These are phyloP conservation scores for Tinea pellionella DNA, from an alignment of 2,888 invertebrate genomes.

Conservation along the genomic window DNA sequence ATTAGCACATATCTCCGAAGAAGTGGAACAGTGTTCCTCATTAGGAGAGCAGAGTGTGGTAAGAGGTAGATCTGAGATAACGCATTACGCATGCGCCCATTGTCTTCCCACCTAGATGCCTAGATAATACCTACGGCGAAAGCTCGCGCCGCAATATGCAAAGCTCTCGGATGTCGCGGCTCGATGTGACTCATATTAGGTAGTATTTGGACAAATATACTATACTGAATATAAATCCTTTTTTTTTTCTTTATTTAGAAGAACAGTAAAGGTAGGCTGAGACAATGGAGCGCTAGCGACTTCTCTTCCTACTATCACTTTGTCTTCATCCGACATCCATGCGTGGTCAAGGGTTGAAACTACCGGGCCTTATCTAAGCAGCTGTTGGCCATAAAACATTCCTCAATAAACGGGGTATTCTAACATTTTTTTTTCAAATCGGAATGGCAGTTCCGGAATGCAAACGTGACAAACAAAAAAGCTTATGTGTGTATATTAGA, in stretches of 20 bases:
- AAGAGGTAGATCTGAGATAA: slow-evolving; percentile 62
- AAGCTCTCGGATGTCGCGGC: slow-evolving; percentile 37
- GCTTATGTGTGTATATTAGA: no score
- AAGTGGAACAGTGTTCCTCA: slow-evolving; percentile 51
- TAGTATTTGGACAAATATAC: slow-evolving; percentile 17
- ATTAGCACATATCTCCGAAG: slow-evolving; percentile 24
- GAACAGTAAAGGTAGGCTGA: no score
- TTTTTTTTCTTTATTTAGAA: not conserved
- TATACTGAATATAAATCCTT: not conserved
- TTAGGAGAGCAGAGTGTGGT: slow-evolving; percentile 60
- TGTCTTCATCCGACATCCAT: no score
- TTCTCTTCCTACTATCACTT: no score
- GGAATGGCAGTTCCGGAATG: no score
- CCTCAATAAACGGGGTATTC: no score
- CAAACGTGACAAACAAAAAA: no score
- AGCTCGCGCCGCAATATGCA: slow-evolving; percentile 18
- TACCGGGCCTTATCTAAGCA: no score
- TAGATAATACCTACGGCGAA: slow-evolving; percentile 19
- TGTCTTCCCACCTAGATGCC: slow-evolving; percentile 44
- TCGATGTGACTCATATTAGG: slow-evolving; percentile 29
- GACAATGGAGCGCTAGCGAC: no score
- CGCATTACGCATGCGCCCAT: slow-evolving; percentile 66
- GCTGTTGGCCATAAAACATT: no score
- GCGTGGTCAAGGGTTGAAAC: no score
- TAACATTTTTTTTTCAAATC: no score